A percentile compares a stretch with the other conserved stretches of the same genome.
These are phyloP conservation scores for Misgurnus mizolepis DNA, from an alignment of 2,113 vertebrate species.

Conservation along the genomic window DNA sequence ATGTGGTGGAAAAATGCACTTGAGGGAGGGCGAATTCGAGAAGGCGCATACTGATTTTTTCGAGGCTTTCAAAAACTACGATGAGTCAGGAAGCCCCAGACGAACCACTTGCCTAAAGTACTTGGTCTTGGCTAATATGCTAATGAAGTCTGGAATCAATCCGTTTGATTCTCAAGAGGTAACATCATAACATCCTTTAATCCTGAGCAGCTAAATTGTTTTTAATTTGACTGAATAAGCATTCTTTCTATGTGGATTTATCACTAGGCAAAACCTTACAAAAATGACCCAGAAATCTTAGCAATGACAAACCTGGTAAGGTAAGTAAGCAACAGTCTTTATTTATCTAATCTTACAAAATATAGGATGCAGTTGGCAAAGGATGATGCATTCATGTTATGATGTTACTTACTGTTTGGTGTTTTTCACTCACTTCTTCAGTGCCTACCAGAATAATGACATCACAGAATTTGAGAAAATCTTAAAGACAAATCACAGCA, in stretches of 20 bases:
- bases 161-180: conserved; percentile 99
- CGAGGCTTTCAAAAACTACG: conserved; percentile 99
- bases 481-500: conserved; percentile 99
- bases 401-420: too few species aligned
- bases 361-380: too few species aligned
- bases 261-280: conserved; percentile 98
- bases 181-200: neutral
- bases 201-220: neutral
- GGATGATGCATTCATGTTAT: too few species aligned
- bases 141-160: conserved; percentile 99
- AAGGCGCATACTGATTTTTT: conserved; percentile 99
- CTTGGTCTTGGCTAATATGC: conserved; percentile 98
- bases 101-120: conserved; percentile 99
- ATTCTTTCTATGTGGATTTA: conserved; percentile 49
- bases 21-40: conserved; percentile 99
- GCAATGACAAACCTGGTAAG: conserved; percentile 99
- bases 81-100: conserved; percentile 97
- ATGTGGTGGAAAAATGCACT: conserved; percentile 99
- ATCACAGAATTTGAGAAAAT: conserved; percentile 99
- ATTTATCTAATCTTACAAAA: neutral
- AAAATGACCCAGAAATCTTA: conserved; percentile 99
- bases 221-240: neutral
- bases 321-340: conserved; percentile 69
- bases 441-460: conserved; percentile 99
- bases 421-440: conserved; percentile 58